These are phyloP conservation scores for Choristoneura rosaceana DNA, from an alignment of 2,888 invertebrate genomes.

Conservation along the genomic window DNA sequence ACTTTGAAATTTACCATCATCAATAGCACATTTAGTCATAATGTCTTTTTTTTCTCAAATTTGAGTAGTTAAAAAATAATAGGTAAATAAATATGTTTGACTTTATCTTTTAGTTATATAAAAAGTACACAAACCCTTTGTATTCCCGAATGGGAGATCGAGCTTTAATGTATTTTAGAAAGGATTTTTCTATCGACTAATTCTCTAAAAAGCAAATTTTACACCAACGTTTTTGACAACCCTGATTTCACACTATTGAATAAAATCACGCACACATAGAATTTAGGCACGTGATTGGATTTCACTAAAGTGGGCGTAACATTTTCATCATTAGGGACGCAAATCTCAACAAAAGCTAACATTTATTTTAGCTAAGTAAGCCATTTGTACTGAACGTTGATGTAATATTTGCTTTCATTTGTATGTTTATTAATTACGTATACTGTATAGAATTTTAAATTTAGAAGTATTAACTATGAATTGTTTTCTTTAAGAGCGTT, in stretches of 20 bases:
- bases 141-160: slow-evolving; percentile 55
- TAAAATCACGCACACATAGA: neutral
- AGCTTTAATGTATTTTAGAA: slow-evolving; percentile 55
- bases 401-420: neutral
- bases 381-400: neutral
- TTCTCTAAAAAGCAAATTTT: slow-evolving; percentile 8
- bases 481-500: too few relatives aligned
- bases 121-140: slow-evolving; percentile 51
- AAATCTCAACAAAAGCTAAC: neutral
- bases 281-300: neutral
- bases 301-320: neutral
- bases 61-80: too few relatives aligned
- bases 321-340: neutral
- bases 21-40: neutral
- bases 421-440: neutral
- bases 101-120: neutral
- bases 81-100: too few relatives aligned
- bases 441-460: neutral
- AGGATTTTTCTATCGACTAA: slow-evolving; percentile 25
- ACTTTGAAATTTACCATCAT: neutral
- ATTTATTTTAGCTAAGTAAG: neutral
- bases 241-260: neutral
- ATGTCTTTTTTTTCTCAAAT: too few relatives aligned
- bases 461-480: neutral
- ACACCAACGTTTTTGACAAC: neutral